Evolutionary conservation across 2,797 vertebrate genomes (phyloP), one percentile per base, ranked within the genome.

Genomic region (Peromyscus nudipes): DNA sequence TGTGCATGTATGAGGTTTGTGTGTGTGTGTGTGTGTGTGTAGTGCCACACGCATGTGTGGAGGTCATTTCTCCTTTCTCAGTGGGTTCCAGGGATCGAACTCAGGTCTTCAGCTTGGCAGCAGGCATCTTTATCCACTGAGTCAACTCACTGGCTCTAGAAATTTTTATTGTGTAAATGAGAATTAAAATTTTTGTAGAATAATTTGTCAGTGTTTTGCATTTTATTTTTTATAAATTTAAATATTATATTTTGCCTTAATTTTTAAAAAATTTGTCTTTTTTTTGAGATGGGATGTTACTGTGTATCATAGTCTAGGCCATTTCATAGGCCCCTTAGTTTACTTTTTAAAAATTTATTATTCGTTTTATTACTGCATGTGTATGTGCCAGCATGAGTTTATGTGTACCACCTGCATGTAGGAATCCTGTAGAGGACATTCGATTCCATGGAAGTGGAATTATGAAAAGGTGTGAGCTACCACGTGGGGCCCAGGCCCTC

Each of bases 181-280:
- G 34, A 95, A 89, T 77, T 77, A 76, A 9, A 57, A 43, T 57
- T 94, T 64, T 84, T 89, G 46, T 34, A 67, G 34, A 62, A 71
- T 67, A 7, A 46, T 81, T 93, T 89, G 46, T 71, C 62, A 60
- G 12, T 86, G 52, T 46, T 40, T 84, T 79, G 23, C 65, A 21
- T 69, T 84, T 91, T 80, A 12, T 17, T 88, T 81, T 96, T 97
- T 60, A 55, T 80, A 67, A 77, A 46, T 31, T 64, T 81, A 57
- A 57, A 55, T 21, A 67, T 82, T 93, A 49, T 81, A 60, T 94
- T 65, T 95, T 93, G 34, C 21, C 29, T 89, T 83, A 29, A 79
- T 91, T 71, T 92, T 77, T 37, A 1, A 10, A 67, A 64, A 34
- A 14, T 2, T 19, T 57, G 7, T 71, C 8, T 43, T 40, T 40